Base-by-base conservation (phyloP, 2,113 vertebrate species). In the Gadus macrocephalus region DNA sequence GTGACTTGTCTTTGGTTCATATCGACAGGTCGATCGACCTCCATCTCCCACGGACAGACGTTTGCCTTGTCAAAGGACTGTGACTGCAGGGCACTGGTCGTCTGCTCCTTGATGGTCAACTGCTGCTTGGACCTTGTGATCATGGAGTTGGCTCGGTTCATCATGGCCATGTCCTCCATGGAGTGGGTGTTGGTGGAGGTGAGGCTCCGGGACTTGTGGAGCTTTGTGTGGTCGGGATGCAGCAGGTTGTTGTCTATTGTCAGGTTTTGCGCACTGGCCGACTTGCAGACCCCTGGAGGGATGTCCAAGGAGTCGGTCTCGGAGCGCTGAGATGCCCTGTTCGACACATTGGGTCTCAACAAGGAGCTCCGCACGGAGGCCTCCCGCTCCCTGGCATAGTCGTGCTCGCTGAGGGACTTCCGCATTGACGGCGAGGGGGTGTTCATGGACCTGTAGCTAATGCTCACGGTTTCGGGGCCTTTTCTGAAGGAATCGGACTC, bases 221-320 rank as follows among this genome's bases (percentile, higher is more conserved):
- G 78, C 8, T 84, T 91, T 15, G 8, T 86, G 5, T 80, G 79
- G 66, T 88, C 87, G 35, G 92, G 92, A 53, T 82, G 89, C 61
- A 92, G 69, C 1, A 89, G 79, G 75, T 89, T 92, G 61, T 89
- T 91, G 22, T 88, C 86, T 15, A 92, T 91, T 0, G 84, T 79
- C 68, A 99, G 89, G 76, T 97, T 95, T 64, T 96, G 96, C 42
- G 96, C 94, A 0, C 97, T 98, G 71, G 91, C 93, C 0, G 97
- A 99, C 76, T 94, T 95, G 78, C 92, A 95, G 8, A 95, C 81
- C 0, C 93, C 91, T 0, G 92, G 90, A 2, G 91, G 88, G 0
- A 89, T 88, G 0, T 93, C 90, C 0, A 90, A 81, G 0, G 92
- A 94, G 63, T 95, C 94, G 0, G 81, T 87, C 69, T 92, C 90